phyloP scores from a whole-genome alignment of 2,888 invertebrate genomes.

The Ferdinandea cuprea region DNA sequence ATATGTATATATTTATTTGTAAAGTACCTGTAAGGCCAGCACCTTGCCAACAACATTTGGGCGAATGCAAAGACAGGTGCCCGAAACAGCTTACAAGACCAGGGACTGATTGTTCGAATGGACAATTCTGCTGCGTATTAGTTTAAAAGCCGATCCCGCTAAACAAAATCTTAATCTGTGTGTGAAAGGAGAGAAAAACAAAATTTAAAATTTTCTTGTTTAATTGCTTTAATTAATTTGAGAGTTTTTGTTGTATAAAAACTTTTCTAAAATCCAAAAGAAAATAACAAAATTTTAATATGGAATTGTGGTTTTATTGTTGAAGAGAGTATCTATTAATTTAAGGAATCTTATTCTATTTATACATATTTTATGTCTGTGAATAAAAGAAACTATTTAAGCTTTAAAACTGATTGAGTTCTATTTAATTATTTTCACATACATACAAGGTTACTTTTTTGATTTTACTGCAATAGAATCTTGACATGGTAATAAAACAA shows the following conservation, averaged over 20 bases:
- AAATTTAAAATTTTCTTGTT: neutral
- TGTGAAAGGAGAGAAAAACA: neutral
- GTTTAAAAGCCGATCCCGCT: conserved; percentile 65
- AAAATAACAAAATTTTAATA: conserved; percentile 9
- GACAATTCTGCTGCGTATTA: conserved; percentile 81
- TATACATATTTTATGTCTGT: conserved; percentile 60
- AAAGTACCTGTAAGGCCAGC: conserved; percentile 81
- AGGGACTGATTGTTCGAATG: conserved; percentile 80
- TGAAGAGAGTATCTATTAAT: conserved; percentile 37
- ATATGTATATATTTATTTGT: conserved; percentile 52
- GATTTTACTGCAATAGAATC: conserved; percentile 22
- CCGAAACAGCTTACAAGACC: conserved; percentile 78
- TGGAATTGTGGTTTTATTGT: conserved; percentile 41
- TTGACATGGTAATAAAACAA: conserved; percentile 48
- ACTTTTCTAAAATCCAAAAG: conserved; percentile 26
- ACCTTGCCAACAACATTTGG: conserved; percentile 80
- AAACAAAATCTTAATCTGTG: conserved; percentile 3
- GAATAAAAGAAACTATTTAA: conserved; percentile 63
- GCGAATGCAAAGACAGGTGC: conserved; percentile 80
- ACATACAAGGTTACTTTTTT: conserved; percentile 2
- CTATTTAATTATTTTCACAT: neutral
- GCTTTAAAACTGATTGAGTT: conserved; percentile 24
- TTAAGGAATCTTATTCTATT: conserved; percentile 56
- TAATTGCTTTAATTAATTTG: conserved; percentile 1
- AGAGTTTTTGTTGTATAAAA: conserved; percentile 53